These are phyloP conservation scores for Stenichneumon culpator DNA, from an alignment of 2,888 invertebrate species.

Conservation along the genomic window DNA sequence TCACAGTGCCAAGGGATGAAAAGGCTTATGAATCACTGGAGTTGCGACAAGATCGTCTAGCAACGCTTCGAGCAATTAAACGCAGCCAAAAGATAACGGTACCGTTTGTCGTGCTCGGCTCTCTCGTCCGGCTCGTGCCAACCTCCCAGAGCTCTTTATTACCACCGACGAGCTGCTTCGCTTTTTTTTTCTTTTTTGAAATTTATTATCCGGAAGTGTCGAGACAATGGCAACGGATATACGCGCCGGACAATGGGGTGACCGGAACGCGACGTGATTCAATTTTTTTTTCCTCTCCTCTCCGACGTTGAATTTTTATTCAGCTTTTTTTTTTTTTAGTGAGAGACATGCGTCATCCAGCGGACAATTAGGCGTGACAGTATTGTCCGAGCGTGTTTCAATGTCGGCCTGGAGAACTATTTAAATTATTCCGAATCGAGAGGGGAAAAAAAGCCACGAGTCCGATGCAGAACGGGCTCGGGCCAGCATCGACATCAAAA, in stretches of 20 bases:
- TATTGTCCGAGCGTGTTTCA: conserved; percentile 5
- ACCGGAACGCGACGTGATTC: conserved; percentile 59
- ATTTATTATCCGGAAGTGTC: conserved; percentile 69
- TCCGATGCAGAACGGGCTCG: conserved; percentile 5
- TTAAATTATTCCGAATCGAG: background rate
- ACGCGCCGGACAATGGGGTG: conserved; percentile 66
- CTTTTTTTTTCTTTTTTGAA: conserved; percentile 42
- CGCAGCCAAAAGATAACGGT: conserved; percentile 26
- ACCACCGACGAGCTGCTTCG: conserved; percentile 13
- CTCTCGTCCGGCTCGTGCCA: background rate
- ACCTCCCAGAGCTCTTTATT: conserved; percentile 24
- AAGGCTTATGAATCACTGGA: conserved; percentile 1
- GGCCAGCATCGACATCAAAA: conserved; percentile 2
- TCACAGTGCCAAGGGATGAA: conserved; percentile 5
- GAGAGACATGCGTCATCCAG: conserved; percentile 49
- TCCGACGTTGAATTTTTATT: conserved; percentile 13
- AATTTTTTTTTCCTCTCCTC: conserved; percentile 26
- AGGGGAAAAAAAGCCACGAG: background rate
- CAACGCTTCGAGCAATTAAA: conserved; percentile 12
- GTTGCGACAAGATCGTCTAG: background rate
- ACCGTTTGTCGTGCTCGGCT: conserved; percentile 12
- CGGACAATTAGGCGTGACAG: conserved; percentile 46
- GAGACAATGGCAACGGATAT: conserved; percentile 67
- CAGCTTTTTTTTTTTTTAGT: conserved; percentile 26
- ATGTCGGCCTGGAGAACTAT: background rate